These are phyloP conservation scores for Alligator mississippiensis DNA, from an alignment of 2,113 vertebrate species.

Conservation along the genomic window DNA sequence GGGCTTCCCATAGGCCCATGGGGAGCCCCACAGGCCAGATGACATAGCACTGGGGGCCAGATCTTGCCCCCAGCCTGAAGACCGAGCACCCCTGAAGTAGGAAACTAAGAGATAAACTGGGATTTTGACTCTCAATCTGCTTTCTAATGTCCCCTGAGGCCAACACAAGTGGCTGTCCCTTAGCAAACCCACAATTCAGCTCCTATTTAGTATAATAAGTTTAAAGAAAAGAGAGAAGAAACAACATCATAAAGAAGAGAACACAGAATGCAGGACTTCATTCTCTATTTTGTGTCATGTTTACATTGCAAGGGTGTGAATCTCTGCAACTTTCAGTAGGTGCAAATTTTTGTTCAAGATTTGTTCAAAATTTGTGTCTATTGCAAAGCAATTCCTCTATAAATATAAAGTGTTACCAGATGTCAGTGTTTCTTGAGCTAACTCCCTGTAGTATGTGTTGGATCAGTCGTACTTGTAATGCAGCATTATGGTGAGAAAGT, in stretches of 20 bases:
- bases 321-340: not conserved
- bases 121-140: not conserved
- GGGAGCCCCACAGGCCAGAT: too few species aligned
- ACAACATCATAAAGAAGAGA: not conserved
- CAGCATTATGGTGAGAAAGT: accelerated
- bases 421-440: not conserved
- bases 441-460: not conserved
- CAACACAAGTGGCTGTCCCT: not conserved
- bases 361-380: accelerated
- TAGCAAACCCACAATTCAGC: not conserved
- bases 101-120: too few species aligned
- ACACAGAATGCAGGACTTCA: not conserved
- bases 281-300: not conserved
- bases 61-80: too few species aligned
- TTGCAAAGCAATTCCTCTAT: not conserved
- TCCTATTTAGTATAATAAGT: not conserved
- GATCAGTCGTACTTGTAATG: accelerated
- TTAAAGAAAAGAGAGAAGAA: not conserved
- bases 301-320: not conserved
- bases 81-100: too few species aligned
- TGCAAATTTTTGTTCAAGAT: slow-evolving; percentile 20
- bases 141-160: not conserved
- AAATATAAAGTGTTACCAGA: not conserved
- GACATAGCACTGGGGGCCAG: too few species aligned
- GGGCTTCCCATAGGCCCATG: too few species aligned